These are phyloP conservation scores for Lemur catta DNA, from an alignment of 2,797 vertebrate species.

Conservation along the genomic window DNA sequence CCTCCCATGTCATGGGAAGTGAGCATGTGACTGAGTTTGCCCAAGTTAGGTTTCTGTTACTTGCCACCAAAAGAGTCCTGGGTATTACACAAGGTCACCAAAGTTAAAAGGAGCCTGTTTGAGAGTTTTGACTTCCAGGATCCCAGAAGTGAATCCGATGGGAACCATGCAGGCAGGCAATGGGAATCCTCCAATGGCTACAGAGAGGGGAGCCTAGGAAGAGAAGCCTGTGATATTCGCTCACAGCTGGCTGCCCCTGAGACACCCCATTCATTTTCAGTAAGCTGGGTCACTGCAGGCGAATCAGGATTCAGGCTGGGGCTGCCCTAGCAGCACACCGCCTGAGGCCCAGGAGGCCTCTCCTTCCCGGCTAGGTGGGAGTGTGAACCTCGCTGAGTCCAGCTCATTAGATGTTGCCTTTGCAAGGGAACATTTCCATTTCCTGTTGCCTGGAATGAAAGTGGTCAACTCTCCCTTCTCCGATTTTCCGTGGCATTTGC, in stretches of 20 bases:
- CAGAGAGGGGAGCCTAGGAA: neutral
- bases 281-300: neutral
- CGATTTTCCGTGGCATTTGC: neutral
- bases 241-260: neutral
- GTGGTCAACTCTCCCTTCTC: neutral
- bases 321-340: too few relatives aligned
- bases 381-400: rapidly evolving
- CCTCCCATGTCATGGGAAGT: neutral
- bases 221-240: neutral
- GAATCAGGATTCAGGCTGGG: neutral
- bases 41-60: neutral
- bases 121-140: neutral
- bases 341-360: neutral
- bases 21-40: neutral
- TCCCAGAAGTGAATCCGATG: neutral
- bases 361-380: neutral
- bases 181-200: neutral
- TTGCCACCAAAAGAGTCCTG: neutral
- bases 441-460: neutral
- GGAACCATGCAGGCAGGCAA: neutral
- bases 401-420: neutral
- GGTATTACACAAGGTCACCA: neutral
- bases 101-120: neutral
- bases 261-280: neutral
- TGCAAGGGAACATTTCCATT: neutral